Percentiles rank a stretch among this genome's conserved stretches.
These are phyloP conservation scores for Morone saxatilis DNA, from an alignment of 2,113 vertebrate species.

Conservation along the genomic window DNA sequence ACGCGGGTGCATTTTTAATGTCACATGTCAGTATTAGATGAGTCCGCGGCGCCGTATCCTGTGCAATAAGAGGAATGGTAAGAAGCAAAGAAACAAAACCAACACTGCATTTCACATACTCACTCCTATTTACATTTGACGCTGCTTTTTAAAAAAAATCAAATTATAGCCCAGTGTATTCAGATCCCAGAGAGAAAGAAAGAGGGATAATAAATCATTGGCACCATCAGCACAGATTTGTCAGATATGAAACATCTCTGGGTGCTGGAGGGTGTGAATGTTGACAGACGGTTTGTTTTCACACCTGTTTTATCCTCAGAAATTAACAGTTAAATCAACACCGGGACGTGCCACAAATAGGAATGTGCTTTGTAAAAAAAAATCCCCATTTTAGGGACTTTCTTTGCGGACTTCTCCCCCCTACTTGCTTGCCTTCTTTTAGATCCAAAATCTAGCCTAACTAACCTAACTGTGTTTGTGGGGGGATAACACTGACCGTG, in stretches of 20 bases:
- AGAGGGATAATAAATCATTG: background rate
- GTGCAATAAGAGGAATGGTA: constrained; percentile 53
- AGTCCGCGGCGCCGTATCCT: constrained; percentile 25
- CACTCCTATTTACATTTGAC: background rate
- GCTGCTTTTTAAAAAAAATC: background rate
- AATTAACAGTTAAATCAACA: background rate
- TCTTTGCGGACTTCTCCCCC: background rate
- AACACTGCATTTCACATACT: constrained; percentile 40
- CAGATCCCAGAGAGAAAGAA: background rate
- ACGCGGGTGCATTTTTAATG: constrained; percentile 24
- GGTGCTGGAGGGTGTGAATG: constrained; percentile 12
- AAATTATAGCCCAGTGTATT: background rate
- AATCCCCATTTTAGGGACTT: background rate
- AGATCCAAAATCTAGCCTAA: background rate
- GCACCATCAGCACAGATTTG: background rate
- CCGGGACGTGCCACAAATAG: background rate
- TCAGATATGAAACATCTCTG: constrained; percentile 5
- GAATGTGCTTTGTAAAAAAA: background rate
- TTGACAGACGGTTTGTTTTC: constrained; percentile 38
- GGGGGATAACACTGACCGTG: constrained; percentile 5
- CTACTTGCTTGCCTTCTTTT: background rate
- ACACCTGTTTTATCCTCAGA: constrained; percentile 24
- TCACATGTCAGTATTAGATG: constrained; percentile 33
- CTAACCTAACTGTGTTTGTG: background rate
- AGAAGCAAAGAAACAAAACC: constrained; percentile 45